These are phyloP conservation scores for Gambusia yucatana DNA, from an alignment of 2,797 vertebrate species.

Conservation along the genomic window DNA sequence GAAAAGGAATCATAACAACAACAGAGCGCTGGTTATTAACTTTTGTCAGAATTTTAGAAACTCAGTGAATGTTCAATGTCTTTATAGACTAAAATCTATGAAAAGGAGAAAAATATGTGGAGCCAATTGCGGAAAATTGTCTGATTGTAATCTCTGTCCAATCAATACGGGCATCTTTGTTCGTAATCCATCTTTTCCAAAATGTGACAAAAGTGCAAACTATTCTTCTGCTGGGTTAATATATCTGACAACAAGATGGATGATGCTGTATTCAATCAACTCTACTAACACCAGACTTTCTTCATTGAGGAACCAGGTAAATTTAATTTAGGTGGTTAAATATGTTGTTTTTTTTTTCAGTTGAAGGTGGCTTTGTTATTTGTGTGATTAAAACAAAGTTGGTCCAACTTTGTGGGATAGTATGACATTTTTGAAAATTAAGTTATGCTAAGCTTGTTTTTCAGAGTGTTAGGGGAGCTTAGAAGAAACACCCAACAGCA, in stretches of 20 bases:
- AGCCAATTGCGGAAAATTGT: not conserved
- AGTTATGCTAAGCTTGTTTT: not conserved
- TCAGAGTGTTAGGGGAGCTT: not conserved
- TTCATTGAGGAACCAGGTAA: not conserved
- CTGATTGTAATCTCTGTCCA: not conserved
- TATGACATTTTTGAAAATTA: conserved; percentile 6
- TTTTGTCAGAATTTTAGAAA: not conserved
- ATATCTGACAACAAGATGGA: not conserved
- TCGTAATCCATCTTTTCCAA: not conserved
- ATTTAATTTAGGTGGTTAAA: not conserved
- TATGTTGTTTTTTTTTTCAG: not conserved
- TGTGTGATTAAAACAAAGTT: not conserved
- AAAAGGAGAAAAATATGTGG: not conserved
- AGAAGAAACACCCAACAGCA: not conserved
- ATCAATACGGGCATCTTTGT: not conserved
- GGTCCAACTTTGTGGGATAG: not conserved
- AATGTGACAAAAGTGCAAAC: conserved; percentile 5
- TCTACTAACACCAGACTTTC: not conserved
- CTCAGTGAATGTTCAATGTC: not conserved
- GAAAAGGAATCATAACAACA: not conserved
- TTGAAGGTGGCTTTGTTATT: not conserved
- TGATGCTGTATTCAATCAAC: not conserved
- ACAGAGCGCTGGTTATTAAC: not conserved
- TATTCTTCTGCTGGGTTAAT: not conserved
- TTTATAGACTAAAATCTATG: not conserved